A percentile compares a stretch with the other conserved stretches of the same genome.
These are phyloP conservation scores for Maniola hyperantus DNA, from an alignment of 2,888 invertebrate species.

Conservation along the genomic window DNA sequence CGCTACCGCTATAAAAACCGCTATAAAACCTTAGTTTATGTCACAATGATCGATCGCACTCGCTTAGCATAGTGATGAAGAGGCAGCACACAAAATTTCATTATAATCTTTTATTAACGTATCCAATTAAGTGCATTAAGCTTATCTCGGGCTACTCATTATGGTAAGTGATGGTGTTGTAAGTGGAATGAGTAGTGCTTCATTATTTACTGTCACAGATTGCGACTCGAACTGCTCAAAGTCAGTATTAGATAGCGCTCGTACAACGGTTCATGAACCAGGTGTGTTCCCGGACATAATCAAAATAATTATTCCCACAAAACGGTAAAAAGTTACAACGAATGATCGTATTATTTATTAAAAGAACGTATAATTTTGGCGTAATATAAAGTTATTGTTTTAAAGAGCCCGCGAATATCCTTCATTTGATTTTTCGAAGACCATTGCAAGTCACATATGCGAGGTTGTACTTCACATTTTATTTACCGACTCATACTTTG, in stretches of 20 bases:
- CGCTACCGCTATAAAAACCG: background rate
- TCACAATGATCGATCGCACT: slow-evolving; percentile 37
- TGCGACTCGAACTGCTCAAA: slow-evolving; percentile 28
- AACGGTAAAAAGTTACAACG: too few species aligned
- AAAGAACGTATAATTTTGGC: too few species aligned
- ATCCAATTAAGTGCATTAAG: slow-evolving; percentile 72
- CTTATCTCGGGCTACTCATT: slow-evolving; percentile 69
- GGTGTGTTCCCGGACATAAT: background rate
- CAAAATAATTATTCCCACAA: too few species aligned
- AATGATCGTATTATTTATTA: too few species aligned
- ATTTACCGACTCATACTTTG: too few species aligned
- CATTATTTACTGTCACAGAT: slow-evolving; percentile 68
- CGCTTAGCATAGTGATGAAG: slow-evolving; percentile 35
- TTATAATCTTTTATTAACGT: slow-evolving; percentile 51
- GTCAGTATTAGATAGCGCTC: slow-evolving; percentile 10
- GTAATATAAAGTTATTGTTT: too few species aligned
- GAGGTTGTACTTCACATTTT: too few species aligned
- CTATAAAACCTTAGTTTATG: slow-evolving; percentile 21
- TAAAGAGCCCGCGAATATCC: too few species aligned
- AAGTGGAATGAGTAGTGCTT: slow-evolving; percentile 63
- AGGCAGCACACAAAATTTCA: slow-evolving; percentile 40
- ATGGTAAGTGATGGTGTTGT: slow-evolving; percentile 64
- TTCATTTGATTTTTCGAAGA: too few species aligned
- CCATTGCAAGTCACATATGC: too few species aligned
- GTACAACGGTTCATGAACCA: slow-evolving; percentile 8